These are phyloP conservation scores for Endotricha flammealis DNA, from an alignment of 2,888 invertebrate genomes.

Conservation along the genomic window DNA sequence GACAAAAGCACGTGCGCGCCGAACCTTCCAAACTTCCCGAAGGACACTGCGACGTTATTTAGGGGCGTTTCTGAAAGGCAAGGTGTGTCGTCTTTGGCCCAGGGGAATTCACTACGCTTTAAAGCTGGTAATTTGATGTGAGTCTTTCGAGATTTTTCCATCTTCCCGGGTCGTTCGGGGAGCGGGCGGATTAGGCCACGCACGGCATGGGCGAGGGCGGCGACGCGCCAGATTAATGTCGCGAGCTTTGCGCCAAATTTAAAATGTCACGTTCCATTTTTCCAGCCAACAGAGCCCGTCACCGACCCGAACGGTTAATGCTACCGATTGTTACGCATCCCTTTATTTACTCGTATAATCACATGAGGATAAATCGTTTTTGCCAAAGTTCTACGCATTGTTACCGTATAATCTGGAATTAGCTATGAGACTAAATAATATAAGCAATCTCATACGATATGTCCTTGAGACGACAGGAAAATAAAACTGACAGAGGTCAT, in stretches of 20 bases:
- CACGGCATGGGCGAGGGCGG: constrained; percentile 63
- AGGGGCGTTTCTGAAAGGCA: constrained; percentile 70
- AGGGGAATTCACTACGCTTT: constrained; percentile 70
- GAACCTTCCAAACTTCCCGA: constrained; percentile 70
- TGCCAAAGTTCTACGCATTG: neutral
- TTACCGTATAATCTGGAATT: neutral
- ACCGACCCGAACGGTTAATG: constrained; percentile 50
- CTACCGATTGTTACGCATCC: constrained; percentile 46
- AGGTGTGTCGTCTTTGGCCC: constrained; percentile 66
- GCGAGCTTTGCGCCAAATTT: constrained; percentile 72
- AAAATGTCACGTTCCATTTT: constrained; percentile 74
- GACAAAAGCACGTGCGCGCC: constrained; percentile 72
- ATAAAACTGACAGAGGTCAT: constrained; percentile 47
- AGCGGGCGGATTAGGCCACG: constrained; percentile 70
- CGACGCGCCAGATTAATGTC: constrained; percentile 73
- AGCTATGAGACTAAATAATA: constrained; percentile 20
- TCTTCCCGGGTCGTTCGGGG: constrained; percentile 67
- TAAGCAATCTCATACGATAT: constrained; percentile 32
- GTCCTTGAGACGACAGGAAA: constrained; percentile 44
- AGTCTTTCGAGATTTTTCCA: constrained; percentile 75
- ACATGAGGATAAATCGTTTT: constrained; percentile 4
- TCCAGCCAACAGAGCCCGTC: constrained; percentile 61
- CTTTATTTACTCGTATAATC: constrained; percentile 25
- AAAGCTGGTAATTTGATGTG: constrained; percentile 76
- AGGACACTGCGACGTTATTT: constrained; percentile 68